Evolutionary conservation across 2,113 vertebrate genomes (phyloP), one percentile per base, ranked within the genome.

Genomic region (Sturnus vulgaris): DNA sequence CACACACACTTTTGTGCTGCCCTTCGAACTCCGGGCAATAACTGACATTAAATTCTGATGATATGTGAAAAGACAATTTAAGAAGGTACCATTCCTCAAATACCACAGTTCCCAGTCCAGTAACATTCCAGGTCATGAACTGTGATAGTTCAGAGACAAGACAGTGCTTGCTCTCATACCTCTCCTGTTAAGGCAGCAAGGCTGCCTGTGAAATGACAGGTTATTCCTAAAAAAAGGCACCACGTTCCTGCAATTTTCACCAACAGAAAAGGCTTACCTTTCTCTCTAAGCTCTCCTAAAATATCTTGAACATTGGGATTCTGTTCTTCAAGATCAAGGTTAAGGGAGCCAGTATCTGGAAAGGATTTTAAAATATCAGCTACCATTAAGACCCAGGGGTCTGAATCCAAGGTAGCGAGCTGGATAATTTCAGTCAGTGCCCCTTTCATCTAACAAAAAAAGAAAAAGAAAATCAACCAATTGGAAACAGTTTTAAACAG

Each of bases 311-410:
- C 99, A 63, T 99, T 99, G 83, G 99, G 99, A 96, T 99, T 99
- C 98, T 99, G 99, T 89, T 99, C 99, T 96, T 99, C 99, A 64
- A 99, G 98, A 93, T 99, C 99, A 91, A 99, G 98, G 94, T 99
- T 99, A 78, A 99, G 98, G 22, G 99, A 99, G 42, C 99, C 99
- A 1, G 99, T 99, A 96, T 99, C 99, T 28, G 99, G 99, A 96
- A 99, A 99, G 90, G 99, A 99, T 98, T 99, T 99, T 55, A 99
- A 98, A 95, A 99, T 99, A 97, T 99, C 99, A 6, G 99, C 99
- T 46, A 99, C 99, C 99, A 99, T 99, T 96, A 99, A 98, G 87
- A 99, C 99, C 99, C 99, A 99, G 83, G 99, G 99, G 97, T 99
- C 99, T 4, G 99, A 98, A 97, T 99, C 99, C 97, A 99, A 98